Conservation (phyloP, 2,888 invertebrate genomes). For the Agonopterix alstromeriana region DNA sequence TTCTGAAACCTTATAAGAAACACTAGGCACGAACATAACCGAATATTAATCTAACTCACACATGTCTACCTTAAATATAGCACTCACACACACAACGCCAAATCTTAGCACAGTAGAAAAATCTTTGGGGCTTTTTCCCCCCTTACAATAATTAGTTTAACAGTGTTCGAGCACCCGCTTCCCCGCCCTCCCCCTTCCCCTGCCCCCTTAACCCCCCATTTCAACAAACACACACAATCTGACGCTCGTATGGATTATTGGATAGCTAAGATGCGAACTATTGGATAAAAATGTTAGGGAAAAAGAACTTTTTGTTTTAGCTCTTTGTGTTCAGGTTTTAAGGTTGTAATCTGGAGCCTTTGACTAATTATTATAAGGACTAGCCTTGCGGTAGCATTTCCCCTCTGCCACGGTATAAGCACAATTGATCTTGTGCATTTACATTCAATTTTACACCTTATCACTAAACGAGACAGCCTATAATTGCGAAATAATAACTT, state of each 20-base stretch:
- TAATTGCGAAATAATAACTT: no score
- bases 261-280: slow-evolving; percentile 32
- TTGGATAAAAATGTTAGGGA: slow-evolving; percentile 32
- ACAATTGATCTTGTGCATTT: no score
- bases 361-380: no score
- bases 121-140: slow-evolving; percentile 26
- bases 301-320: slow-evolving; percentile 10
- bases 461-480: no score
- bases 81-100: slow-evolving; percentile 8
- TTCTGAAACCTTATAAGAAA: neutral
- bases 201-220: slow-evolving; percentile 7
- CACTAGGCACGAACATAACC: neutral
- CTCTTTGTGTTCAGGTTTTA: neutral
- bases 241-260: slow-evolving; percentile 22
- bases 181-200: slow-evolving; percentile 17
- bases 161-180: slow-evolving; percentile 45
- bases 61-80: neutral
- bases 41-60: slow-evolving; percentile 9
- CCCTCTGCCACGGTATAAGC: no score
- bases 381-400: no score
- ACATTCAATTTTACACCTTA: no score
- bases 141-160: slow-evolving; percentile 41
- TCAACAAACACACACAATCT: slow-evolving; percentile 13
- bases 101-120: slow-evolving; percentile 30
- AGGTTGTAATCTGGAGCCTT: no score